phyloP scores from a whole-genome alignment of 2,113 vertebrate genomes.

The Ancistrus triradiatus region DNA sequence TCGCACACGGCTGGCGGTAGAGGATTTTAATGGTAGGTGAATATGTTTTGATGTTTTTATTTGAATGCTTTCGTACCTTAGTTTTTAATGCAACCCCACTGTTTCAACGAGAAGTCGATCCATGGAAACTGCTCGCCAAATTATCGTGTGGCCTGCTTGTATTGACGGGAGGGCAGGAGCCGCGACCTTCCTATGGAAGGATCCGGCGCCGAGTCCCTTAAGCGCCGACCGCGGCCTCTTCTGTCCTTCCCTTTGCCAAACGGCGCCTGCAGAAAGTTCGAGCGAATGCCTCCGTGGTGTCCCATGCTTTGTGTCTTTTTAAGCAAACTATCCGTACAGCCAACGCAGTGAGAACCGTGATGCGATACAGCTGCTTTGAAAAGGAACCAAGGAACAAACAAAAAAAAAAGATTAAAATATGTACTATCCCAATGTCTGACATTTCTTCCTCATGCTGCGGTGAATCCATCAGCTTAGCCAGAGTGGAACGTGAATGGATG shows the following conservation, averaged over 20 bases:
- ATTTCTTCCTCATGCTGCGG: slow-evolving; percentile 86
- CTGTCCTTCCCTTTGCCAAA: slow-evolving; percentile 77
- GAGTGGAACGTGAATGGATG: slow-evolving; percentile 68
- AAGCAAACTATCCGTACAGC: slow-evolving; percentile 53
- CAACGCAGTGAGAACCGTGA: slow-evolving; percentile 57
- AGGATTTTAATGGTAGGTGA: slow-evolving; percentile 84
- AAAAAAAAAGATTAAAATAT: slow-evolving; percentile 69
- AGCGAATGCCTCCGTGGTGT: slow-evolving; percentile 74
- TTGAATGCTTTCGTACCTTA: slow-evolving; percentile 78
- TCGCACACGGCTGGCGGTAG: slow-evolving; percentile 88
- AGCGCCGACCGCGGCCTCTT: slow-evolving; percentile 67
- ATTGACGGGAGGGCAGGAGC: slow-evolving; percentile 59
- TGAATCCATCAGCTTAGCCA: slow-evolving; percentile 70
- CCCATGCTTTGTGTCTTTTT: slow-evolving; percentile 57
- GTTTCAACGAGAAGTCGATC: slow-evolving; percentile 62
- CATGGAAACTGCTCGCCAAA: slow-evolving; percentile 66
- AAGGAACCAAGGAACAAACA: slow-evolving; percentile 54
- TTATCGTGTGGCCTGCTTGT: slow-evolving; percentile 64
- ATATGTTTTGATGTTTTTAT: slow-evolving; percentile 70
- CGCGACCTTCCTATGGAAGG: slow-evolving; percentile 97
- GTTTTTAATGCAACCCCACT: slow-evolving; percentile 78
- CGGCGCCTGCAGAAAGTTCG: slow-evolving; percentile 84
- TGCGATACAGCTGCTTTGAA: slow-evolving; percentile 74
- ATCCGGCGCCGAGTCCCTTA: slow-evolving; percentile 72
- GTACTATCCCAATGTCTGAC: slow-evolving; percentile 95